phyloP scores from a whole-genome alignment of 2,113 vertebrate species.

The Notothenia coriiceps region DNA sequence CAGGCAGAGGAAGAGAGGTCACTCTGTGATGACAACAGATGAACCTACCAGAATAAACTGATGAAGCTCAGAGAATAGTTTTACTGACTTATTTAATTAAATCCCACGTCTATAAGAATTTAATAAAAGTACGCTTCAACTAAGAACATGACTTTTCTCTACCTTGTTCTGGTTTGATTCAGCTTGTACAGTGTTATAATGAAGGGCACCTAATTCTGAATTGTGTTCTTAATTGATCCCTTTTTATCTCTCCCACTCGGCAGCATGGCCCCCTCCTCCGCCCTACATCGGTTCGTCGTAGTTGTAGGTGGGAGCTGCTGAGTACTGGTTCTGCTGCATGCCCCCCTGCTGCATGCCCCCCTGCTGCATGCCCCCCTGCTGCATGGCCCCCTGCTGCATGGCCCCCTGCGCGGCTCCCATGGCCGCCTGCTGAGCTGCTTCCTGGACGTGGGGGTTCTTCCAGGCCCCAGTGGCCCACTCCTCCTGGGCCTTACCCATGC shows the following conservation, averaged over 20 bases:
- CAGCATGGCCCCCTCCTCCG: conserved; percentile 38
- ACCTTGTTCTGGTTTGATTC: conserved; percentile 57
- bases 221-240: conserved; percentile 76
- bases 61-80: conserved; percentile 36
- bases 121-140: conserved; percentile 46
- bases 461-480: conserved; percentile 97
- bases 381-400: conserved; percentile 83
- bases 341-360: conserved; percentile 95
- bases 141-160: conserved; percentile 39
- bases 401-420: conserved; percentile 94
- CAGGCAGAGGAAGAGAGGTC: conserved; percentile 14
- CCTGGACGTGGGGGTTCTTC: conserved; percentile 97
- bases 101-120: conserved; percentile 25
- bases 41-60: conserved; percentile 31
- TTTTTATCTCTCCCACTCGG: conserved; percentile 63
- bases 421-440: conserved; percentile 94
- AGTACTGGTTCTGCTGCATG: conserved; percentile 90
- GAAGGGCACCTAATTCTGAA: conserved; percentile 77
- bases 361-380: conserved; percentile 85
- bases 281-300: conserved; percentile 96
- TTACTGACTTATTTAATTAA: conserved; percentile 22
- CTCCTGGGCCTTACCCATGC: conserved; percentile 97
- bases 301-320: conserved; percentile 94
- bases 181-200: conserved; percentile 60
- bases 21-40: conserved; percentile 22